These are phyloP conservation scores for Loripinus fragilis DNA, from an alignment of 2,888 invertebrate species.

Conservation along the genomic window DNA sequence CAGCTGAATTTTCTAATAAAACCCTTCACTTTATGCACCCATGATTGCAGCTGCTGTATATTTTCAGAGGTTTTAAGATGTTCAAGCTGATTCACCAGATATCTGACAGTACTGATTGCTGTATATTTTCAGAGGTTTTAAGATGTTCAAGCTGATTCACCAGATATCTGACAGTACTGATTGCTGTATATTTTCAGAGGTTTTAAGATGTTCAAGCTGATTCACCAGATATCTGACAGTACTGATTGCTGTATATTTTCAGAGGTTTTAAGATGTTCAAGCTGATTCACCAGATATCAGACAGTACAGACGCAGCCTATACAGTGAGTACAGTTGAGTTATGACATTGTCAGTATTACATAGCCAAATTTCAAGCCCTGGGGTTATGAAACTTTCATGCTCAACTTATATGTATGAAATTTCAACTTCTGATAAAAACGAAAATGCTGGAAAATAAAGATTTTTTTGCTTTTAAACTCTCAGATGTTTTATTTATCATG, in stretches of 20 bases:
- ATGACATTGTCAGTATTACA: too few species aligned
- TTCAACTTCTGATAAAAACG: too few species aligned
- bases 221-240: constrained; percentile 75
- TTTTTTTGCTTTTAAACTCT: too few species aligned
- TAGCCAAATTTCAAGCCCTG: too few species aligned
- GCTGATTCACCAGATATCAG: constrained; percentile 75
- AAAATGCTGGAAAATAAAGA: too few species aligned
- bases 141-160: constrained; percentile 77
- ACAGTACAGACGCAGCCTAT: constrained; percentile 74
- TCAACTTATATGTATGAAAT: too few species aligned
- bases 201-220: constrained; percentile 75
- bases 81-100: constrained; percentile 78
- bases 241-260: constrained; percentile 60
- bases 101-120: constrained; percentile 66
- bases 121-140: constrained; percentile 70
- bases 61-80: constrained; percentile 73
- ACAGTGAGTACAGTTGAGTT: constrained; percentile 62
- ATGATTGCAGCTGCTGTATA: not conserved
- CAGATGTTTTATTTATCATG: too few species aligned
- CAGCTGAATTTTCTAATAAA: too few species aligned
- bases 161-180: constrained; percentile 72
- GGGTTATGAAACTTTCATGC: too few species aligned
- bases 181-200: constrained; percentile 61
- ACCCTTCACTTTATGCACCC: too few species aligned
- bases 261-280: constrained; percentile 76